A percentile compares a stretch with the other conserved stretches of the same genome.
Evolutionary conservation across 2,888 invertebrate genomes (phyloP).

Genomic region (Ormyrus labotus): DNA sequence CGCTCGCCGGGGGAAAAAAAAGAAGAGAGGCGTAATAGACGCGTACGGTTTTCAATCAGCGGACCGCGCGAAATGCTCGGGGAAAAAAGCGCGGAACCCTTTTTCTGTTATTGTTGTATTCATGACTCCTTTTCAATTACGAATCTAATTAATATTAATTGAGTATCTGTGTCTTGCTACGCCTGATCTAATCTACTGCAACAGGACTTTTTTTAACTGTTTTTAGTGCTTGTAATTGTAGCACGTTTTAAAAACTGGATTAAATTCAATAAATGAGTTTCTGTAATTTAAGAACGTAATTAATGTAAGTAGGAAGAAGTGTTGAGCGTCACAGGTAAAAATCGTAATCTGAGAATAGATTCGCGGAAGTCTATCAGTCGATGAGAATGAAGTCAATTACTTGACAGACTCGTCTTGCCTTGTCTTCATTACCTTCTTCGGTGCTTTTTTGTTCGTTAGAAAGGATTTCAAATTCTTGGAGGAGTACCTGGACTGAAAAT

Average conservation of each 20-base stretch:
- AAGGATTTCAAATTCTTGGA: constrained; percentile 55
- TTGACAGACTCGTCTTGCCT: constrained; percentile 56
- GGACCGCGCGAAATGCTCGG: background rate
- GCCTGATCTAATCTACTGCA: constrained; percentile 5
- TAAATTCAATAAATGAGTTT: background rate
- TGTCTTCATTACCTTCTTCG: constrained; percentile 56
- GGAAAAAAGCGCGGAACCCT: background rate
- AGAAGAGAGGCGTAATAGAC: background rate
- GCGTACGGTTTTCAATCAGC: background rate
- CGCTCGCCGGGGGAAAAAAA: background rate
- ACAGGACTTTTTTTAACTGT: background rate
- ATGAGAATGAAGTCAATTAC: constrained; percentile 46
- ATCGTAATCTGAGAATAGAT: constrained; percentile 39
- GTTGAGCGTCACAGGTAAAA: background rate
- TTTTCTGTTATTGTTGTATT: constrained; percentile 7
- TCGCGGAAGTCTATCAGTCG: constrained; percentile 56
- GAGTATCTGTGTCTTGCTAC: constrained; percentile 5
- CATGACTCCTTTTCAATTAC: background rate
- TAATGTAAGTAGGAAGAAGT: too few relatives aligned
- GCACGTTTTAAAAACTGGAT: background rate
- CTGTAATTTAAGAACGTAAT: too few relatives aligned
- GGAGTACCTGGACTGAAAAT: background rate
- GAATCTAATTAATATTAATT: constrained; percentile 12
- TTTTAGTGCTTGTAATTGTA: too few relatives aligned
- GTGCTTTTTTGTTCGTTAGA: constrained; percentile 13